These are phyloP conservation scores for Leptinotarsa undecemlineata DNA, from an alignment of 1,140 invertebrate species.

Conservation along the genomic window DNA sequence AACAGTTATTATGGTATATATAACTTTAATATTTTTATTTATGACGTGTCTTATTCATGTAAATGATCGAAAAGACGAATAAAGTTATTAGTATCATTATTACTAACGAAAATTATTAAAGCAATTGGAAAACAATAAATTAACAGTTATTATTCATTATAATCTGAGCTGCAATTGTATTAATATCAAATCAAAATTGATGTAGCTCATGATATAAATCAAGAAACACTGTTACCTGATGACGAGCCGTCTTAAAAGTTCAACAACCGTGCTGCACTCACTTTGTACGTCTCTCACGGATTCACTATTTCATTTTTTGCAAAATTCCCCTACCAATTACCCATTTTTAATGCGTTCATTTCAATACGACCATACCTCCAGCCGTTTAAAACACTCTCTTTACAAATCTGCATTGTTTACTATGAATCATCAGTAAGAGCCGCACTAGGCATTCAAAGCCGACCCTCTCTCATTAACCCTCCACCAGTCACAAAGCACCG, in stretches of 20 bases:
- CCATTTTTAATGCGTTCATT: not conserved
- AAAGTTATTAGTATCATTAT: too few species aligned
- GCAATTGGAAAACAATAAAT: too few species aligned
- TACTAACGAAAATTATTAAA: too few species aligned
- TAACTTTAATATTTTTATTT: too few species aligned
- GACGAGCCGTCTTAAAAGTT: not conserved
- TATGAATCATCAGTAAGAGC: slow-evolving; percentile 11
- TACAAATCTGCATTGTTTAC: slow-evolving; percentile 16
- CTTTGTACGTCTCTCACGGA: not conserved
- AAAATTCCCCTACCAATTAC: not conserved
- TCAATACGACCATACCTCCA: slow-evolving; percentile 1
- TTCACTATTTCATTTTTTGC: not conserved
- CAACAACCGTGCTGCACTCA: not conserved
- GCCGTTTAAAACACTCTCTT: slow-evolving; percentile 2
- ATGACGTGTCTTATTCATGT: too few species aligned
- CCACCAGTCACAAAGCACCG: not conserved
- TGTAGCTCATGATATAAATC: not conserved
- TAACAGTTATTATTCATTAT: too few species aligned
- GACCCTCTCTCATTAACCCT: slow-evolving; percentile 15
- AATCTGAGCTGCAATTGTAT: too few species aligned
- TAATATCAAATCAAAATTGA: too few species aligned
- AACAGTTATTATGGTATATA: too few species aligned
- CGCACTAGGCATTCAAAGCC: not conserved
- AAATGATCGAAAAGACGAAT: too few species aligned
- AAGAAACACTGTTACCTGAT: not conserved